phyloP scores from a whole-genome alignment of 2,797 vertebrate species.

The Lepidocolaptes lacrymiger region DNA sequence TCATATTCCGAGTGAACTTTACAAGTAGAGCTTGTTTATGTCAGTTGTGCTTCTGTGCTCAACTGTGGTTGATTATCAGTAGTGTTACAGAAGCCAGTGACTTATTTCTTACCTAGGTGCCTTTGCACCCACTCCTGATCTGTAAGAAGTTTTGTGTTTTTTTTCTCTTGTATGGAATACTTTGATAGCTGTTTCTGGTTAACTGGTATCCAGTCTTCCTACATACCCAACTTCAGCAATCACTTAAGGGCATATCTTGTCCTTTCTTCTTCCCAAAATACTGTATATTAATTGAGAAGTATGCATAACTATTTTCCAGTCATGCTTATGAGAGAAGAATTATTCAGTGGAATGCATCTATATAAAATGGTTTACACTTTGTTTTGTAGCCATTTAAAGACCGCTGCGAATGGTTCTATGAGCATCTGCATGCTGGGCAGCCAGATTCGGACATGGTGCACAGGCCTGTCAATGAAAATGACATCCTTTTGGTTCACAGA shows the following conservation, averaged over 20 bases:
- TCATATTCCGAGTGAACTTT: neutral
- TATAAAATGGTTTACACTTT: neutral
- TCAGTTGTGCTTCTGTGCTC: neutral
- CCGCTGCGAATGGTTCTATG: constrained; percentile 98
- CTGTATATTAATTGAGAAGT: neutral
- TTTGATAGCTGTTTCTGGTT: neutral
- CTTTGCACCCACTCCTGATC: neutral
- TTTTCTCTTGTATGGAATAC: neutral
- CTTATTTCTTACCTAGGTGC: neutral
- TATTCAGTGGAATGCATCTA: neutral
- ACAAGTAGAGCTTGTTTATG: neutral
- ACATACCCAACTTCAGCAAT: neutral
- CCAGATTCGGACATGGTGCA: constrained; percentile 98
- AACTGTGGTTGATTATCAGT: neutral
- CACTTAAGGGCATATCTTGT: neutral
- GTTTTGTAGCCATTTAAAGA: constrained; percentile 93
- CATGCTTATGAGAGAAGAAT: neutral
- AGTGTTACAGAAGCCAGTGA: neutral
- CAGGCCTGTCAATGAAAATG: constrained; percentile 94
- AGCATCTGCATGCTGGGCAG: constrained; percentile 91
- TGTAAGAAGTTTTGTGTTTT: neutral
- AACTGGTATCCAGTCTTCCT: neutral
- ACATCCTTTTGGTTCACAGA: constrained; percentile 96
- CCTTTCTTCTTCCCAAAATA: neutral
- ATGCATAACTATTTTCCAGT: neutral